Percentiles rank a stretch among this genome's conserved stretches.
phyloP scores from a whole-genome alignment of 2,113 vertebrate genomes.

The Bothrops jararaca region DNA sequence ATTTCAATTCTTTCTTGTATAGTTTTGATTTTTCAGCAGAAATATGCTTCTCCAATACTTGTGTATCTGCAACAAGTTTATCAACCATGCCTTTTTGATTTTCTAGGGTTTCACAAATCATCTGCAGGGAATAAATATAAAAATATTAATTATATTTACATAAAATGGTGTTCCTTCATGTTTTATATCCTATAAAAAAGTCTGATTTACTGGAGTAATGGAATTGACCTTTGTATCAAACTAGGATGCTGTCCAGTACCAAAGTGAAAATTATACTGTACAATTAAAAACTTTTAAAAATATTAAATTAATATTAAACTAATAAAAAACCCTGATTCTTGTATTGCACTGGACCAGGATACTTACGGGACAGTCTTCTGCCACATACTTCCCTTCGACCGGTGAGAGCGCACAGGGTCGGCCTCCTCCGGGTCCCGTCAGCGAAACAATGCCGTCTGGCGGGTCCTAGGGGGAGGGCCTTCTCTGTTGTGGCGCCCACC shows the following conservation, averaged over 20 bases:
- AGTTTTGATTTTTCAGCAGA: constrained; percentile 48
- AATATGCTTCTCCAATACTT: constrained; percentile 62
- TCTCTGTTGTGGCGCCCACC: too few relatives aligned
- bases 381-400: too few relatives aligned
- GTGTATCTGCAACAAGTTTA: constrained; percentile 75
- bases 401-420: too few relatives aligned
- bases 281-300: background rate
- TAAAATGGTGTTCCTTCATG: background rate
- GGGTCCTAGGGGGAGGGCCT: too few relatives aligned
- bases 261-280: background rate
- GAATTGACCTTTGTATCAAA: background rate
- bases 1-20: constrained; percentile 68
- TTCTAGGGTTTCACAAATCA: constrained; percentile 77
- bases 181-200: background rate
- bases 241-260: background rate
- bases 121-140: constrained; percentile 53
- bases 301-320: background rate
- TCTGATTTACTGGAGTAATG: background rate
- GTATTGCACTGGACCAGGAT: too few relatives aligned
- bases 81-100: constrained; percentile 67
- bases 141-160: background rate
- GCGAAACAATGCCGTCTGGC: too few relatives aligned
- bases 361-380: too few relatives aligned
- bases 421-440: too few relatives aligned
- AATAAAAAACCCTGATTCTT: background rate